Base-by-base conservation (phyloP, 2,113 vertebrate species). In the Cephalopterus ornatus region DNA sequence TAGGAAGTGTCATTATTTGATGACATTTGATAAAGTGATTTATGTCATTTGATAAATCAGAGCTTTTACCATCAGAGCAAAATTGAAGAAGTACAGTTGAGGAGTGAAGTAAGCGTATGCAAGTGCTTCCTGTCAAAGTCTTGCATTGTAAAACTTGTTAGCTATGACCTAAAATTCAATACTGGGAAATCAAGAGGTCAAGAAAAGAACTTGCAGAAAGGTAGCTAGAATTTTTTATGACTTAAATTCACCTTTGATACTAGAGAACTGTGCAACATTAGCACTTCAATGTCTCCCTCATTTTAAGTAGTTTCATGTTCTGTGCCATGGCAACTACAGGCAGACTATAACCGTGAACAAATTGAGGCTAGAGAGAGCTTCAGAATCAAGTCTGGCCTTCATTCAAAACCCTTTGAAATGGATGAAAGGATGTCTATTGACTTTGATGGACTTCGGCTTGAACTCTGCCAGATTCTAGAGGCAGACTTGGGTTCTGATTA, bases 161-260 rank as follows among this genome's bases (percentile, higher is more conserved):
- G 58, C 20, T 68, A 58, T 39, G 53, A 88, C 24, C 73, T 88
- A 73, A 72, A 88, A 79, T 91, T 84, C 81, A 81, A 63, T 55
- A 46, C 11, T 21, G 14, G 8, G 33, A 65, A 92, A 79, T 44
- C 41, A 89, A 70, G 26, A 88, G 49, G 27, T 66, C 63, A 85
- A 41, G 58, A 93, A 74, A 49, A 93, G 21, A 76, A 53, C 33
- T 59, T 90, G 12, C 33, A 90, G 61, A 89, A 81, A 88, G 11
- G 16, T 49, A 76, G 35, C 33, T 59, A 53, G 35, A 62, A 26
- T 70, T 53, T 91, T 79, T 95, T 93, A 68, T 68, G 42, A 78
- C 39, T 76, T 79, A 97, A 85, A 85, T 76, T 90, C 74, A 88
- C 46, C 59, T 95, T 91, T 79, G 35, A 73, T 94, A 83, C 27